A percentile compares a stretch with the other conserved stretches of the same genome.
These are phyloP conservation scores for Drosophila parthenogenetica DNA, from an alignment of 2,888 invertebrate species.

Conservation along the genomic window DNA sequence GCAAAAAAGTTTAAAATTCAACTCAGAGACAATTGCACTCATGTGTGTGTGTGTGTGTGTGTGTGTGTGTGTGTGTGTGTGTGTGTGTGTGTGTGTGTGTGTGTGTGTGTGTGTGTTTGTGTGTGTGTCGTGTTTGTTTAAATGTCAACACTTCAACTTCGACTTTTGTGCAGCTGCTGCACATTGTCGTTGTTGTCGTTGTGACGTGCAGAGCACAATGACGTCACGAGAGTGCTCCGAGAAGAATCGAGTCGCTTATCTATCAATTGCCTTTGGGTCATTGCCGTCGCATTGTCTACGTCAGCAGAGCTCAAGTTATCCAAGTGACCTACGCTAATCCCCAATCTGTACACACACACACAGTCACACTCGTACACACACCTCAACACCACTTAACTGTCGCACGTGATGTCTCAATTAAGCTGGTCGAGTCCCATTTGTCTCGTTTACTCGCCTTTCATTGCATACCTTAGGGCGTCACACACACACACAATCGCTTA, in stretches of 20 bases:
- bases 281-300: slow-evolving; percentile 60
- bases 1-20: slow-evolving; percentile 53
- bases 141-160: slow-evolving; percentile 79
- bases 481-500: slow-evolving; percentile 15
- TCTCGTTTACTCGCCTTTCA: slow-evolving; percentile 19
- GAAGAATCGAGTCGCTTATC: slow-evolving; percentile 50
- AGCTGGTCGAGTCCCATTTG: slow-evolving; percentile 37
- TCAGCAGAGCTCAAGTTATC: slow-evolving; percentile 44
- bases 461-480: slow-evolving; percentile 53
- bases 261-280: slow-evolving; percentile 65
- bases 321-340: slow-evolving; percentile 11
- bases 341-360: slow-evolving; percentile 6
- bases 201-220: slow-evolving; percentile 67
- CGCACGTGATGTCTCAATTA: slow-evolving; percentile 76
- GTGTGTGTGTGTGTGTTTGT: slow-evolving; percentile 19
- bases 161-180: slow-evolving; percentile 61
- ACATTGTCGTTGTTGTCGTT: slow-evolving; percentile 6
- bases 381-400: slow-evolving; percentile 43
- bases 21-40: slow-evolving; percentile 45
- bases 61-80: slow-evolving; percentile 22
- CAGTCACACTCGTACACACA: slow-evolving; percentile 7
- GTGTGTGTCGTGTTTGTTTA: slow-evolving; percentile 59
- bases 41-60: slow-evolving; percentile 18
- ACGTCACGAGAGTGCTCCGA: slow-evolving; percentile 53
- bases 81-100: slow-evolving; percentile 28